These are phyloP conservation scores for Champsocephalus esox DNA, from an alignment of 2,797 vertebrate species.

Conservation along the genomic window DNA sequence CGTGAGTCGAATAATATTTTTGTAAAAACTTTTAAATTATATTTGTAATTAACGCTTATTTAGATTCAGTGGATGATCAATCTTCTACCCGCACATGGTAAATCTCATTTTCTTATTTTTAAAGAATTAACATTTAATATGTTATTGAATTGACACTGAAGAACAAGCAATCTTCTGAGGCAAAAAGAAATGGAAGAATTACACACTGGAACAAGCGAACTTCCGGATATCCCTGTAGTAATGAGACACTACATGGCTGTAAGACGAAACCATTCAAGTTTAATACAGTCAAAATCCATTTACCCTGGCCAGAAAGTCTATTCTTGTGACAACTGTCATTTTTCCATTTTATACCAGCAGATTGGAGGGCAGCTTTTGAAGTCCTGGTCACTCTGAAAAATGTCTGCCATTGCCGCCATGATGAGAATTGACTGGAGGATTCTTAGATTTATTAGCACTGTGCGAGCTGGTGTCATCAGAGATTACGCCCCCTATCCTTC, in stretches of 20 bases:
- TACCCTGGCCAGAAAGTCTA: constrained; percentile 27
- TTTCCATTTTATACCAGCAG: constrained; percentile 60
- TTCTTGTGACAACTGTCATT: constrained; percentile 57
- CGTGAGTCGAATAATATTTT: background rate
- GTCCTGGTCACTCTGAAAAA: constrained; percentile 62
- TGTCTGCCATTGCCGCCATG: constrained; percentile 60
- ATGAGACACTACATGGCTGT: constrained; percentile 33
- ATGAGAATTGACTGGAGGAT: constrained; percentile 82
- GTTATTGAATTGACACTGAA: background rate
- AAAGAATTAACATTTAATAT: background rate
- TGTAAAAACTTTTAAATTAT: background rate
- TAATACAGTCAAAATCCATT: constrained; percentile 42
- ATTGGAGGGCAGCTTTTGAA: constrained; percentile 56
- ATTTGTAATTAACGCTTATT: background rate
- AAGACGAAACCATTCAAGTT: constrained; percentile 37
- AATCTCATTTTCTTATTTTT: background rate
- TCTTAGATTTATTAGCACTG: constrained; percentile 82
- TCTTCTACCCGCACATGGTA: background rate
- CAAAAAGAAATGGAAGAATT: background rate
- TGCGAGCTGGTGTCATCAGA: constrained; percentile 77
- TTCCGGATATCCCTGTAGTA: constrained; percentile 15
- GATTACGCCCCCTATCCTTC: constrained; percentile 82
- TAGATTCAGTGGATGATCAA: background rate
- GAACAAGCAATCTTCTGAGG: background rate
- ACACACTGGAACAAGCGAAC: constrained; percentile 2